Base-by-base conservation (phyloP, 2,113 vertebrate genomes). In the Austrofundulus limnaeus region DNA sequence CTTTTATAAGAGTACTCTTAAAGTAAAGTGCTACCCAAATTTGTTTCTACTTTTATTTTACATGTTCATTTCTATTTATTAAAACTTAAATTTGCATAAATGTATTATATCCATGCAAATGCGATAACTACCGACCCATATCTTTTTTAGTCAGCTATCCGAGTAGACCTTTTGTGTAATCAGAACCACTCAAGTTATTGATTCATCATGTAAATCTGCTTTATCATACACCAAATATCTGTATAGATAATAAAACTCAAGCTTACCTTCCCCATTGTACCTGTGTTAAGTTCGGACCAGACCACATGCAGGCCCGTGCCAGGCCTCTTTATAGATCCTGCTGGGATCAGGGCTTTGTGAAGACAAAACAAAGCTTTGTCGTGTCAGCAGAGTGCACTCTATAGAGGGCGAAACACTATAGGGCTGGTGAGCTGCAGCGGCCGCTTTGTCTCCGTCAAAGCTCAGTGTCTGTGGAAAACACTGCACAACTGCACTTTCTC, bases 191-290 rank as follows among this genome's bases (percentile, higher is more conserved):
- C 24, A 28, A 37, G 21, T 25, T 34, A 19, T 16, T 39, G 13
- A 16, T 15, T 41, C 15, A 14, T 39, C 11, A 39, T 12, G 10
- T 13, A 48, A 57, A 10, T 6, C 23, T 10, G 14, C 42, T 20
- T 10, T 20, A 46, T 17, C 11, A 46, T 20, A 31, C n/a, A 20
- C 46, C 14, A 59, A 59, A 15, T 31, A 45, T 34, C 46, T 20
- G n/a, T 31, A 46, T 31, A 11, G 39, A 67, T 61, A 49, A 57
- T 13, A 64, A 72, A 70, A 51, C 20, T 57, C 41, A 42, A 39
- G 21, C 90, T 91, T 90, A 91, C 90, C 91, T 92, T 92, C 79
- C 71, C 78, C 90, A 92, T 92, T 74, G 85, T 90, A 66, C 82
- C 70, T 84, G 80, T 75, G 78, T 70, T 75, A 58, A 70, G 75